Evolutionary conservation across 2,888 invertebrate species (phyloP), one percentile per base, ranked within the genome.

Genomic region (Lochmaea crataegi): DNA sequence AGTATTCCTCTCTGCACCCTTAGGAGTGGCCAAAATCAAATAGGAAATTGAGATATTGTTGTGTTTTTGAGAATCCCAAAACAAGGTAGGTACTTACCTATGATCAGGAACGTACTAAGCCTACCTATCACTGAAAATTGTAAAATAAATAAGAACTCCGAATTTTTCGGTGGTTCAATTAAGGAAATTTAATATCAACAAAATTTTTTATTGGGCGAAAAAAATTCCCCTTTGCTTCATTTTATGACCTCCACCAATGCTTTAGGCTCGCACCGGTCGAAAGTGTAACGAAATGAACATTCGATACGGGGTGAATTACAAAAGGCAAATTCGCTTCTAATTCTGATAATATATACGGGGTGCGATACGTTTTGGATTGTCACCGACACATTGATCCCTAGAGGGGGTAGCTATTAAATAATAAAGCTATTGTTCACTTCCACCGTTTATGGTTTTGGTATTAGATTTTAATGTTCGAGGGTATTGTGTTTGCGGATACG

Each of bases 241-340:
- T 16, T 68, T 10, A 32, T 14, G 4, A 2, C n/a, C 63, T 63
- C 66, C 74, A 41, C 71, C 74, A 22, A 57, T 68, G 70, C 58
- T 3, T 26, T 14, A 65, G 58, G 12, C 38, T 65, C 51, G 48
- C 74, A 73, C 74, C 76, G 75, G 79, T 79, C 77, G 80, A 80
- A 82, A 82, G 81, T 82, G 82, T 82, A 79, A 80, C 83, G 82
- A 86, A 86, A 86, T 85, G 86, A 85, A 83, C 85, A 86, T 86
- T 86, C 85, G 85, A 85, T 85, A 81, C 81, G 82, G 84, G 84
- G 83, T 81, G 80, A 78, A 80, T 83, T 83, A 84, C 81, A 80
- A 82, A 81, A 82, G 81, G 79, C 81, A 82, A 60, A 81, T 76
- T 75, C 57, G 42, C 56, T 70, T 64, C 64, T 70, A 70, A 79